Evolutionary conservation across 2,888 invertebrate species (phyloP).

Genomic region (Elegia similella): DNA sequence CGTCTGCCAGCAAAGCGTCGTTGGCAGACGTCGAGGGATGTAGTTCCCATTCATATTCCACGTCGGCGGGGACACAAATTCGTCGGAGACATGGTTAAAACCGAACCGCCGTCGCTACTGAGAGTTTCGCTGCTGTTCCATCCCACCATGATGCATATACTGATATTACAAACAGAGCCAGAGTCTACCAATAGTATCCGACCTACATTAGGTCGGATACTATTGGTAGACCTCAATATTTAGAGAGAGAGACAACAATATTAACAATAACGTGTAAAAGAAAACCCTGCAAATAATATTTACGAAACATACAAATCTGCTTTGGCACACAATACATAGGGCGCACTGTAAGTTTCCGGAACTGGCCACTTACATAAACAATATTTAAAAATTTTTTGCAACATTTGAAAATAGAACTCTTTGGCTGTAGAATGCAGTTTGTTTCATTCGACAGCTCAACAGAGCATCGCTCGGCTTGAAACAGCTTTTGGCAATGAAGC

Average conservation of each 20-base stretch:
- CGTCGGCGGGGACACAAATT: conserved; percentile 53
- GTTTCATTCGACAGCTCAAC: no score
- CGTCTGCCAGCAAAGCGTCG: no score
- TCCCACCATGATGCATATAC: conserved; percentile 53
- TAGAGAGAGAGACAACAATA: conserved; percentile 68
- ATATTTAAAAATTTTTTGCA: no score
- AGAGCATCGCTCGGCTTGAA: no score
- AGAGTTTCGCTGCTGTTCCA: conserved; percentile 41
- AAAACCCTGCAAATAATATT: conserved; percentile 33
- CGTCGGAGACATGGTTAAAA: conserved; percentile 42
- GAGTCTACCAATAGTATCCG: conserved; percentile 60
- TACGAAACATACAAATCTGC: conserved; percentile 46
- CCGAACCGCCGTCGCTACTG: conserved; percentile 57
- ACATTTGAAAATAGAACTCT: no score
- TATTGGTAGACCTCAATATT: conserved; percentile 72
- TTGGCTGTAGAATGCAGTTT: no score
- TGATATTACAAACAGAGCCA: conserved; percentile 49
- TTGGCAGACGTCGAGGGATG: no score
- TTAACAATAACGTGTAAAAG: conserved; percentile 62
- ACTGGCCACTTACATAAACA: no score
- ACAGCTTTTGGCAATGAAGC: no score
- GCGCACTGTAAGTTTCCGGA: no score
- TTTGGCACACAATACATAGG: conserved; percentile 42
- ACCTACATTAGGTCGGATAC: conserved; percentile 62
- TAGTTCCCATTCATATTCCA: conserved; percentile 56